Evolutionary conservation across 2,797 vertebrate species (phyloP).

Genomic region (Amphiprion clarkii): DNA sequence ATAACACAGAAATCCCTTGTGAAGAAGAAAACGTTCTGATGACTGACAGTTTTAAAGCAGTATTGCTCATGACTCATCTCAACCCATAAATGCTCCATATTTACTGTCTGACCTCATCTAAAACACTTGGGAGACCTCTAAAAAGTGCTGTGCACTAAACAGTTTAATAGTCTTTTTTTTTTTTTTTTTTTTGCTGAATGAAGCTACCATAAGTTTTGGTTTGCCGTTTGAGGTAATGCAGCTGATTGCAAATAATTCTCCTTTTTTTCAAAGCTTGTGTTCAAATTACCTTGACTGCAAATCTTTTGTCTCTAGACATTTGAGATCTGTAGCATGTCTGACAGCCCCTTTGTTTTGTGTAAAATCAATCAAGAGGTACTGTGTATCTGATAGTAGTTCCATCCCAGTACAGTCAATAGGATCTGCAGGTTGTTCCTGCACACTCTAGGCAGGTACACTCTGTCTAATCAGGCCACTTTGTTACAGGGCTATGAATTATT

Average conservation of each 20-base stretch:
- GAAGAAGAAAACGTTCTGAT: neutral
- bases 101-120: constrained; percentile 20
- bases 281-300: constrained; percentile 31
- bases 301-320: constrained; percentile 45
- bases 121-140: constrained; percentile 7
- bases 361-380: constrained; percentile 31
- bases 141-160: neutral
- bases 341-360: constrained; percentile 42
- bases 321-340: constrained; percentile 38
- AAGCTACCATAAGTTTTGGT: neutral
- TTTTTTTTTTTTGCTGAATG: too few species aligned
- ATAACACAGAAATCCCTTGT: neutral
- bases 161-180: too few species aligned
- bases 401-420: neutral
- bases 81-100: constrained; percentile 27
- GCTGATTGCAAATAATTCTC: neutral
- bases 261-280: constrained; percentile 13
- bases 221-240: neutral
- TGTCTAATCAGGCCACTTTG: constrained; percentile 6
- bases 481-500: neutral
- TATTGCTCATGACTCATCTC: constrained; percentile 40
- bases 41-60: constrained; percentile 1
- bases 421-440: constrained; percentile 6
- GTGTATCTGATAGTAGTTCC: constrained; percentile 21
- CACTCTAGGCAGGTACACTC: neutral